These are phyloP conservation scores for Nothobranchius kuhntae DNA, from an alignment of 2,113 vertebrate genomes.

Conservation along the genomic window DNA sequence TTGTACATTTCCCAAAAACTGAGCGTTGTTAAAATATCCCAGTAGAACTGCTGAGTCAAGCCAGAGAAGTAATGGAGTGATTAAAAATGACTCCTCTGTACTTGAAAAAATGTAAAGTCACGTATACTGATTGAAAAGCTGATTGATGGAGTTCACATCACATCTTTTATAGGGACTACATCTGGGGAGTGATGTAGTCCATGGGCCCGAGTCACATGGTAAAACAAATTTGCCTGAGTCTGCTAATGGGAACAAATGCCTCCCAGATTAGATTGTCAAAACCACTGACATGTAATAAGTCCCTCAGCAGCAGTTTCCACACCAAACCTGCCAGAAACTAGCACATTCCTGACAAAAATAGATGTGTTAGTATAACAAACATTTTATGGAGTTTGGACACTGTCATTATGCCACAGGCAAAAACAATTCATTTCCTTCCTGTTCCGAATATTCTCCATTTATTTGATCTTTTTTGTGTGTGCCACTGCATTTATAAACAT, in stretches of 20 bases:
- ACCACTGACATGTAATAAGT: slow-evolving; percentile 32
- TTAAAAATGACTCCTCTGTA: neutral
- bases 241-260: slow-evolving; percentile 21
- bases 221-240: slow-evolving; percentile 21
- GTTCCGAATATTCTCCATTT: slow-evolving; percentile 11
- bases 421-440: slow-evolving; percentile 26
- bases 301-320: slow-evolving; percentile 15
- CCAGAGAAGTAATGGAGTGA: neutral
- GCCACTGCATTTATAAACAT: slow-evolving; percentile 24
- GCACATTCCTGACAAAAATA: slow-evolving; percentile 45
- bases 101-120: neutral
- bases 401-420: slow-evolving; percentile 30
- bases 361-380: slow-evolving; percentile 20
- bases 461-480: slow-evolving; percentile 30
- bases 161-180: slow-evolving; percentile 19
- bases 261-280: slow-evolving; percentile 30
- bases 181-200: slow-evolving; percentile 25
- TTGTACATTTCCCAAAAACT: neutral
- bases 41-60: neutral
- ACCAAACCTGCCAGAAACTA: slow-evolving; percentile 42
- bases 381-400: slow-evolving; percentile 30
- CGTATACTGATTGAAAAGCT: neutral
- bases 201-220: neutral
- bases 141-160: neutral
- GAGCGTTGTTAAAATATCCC: neutral